Evolutionary conservation across 2,888 invertebrate genomes (phyloP).

Genomic region (Nomada ruficornis): DNA sequence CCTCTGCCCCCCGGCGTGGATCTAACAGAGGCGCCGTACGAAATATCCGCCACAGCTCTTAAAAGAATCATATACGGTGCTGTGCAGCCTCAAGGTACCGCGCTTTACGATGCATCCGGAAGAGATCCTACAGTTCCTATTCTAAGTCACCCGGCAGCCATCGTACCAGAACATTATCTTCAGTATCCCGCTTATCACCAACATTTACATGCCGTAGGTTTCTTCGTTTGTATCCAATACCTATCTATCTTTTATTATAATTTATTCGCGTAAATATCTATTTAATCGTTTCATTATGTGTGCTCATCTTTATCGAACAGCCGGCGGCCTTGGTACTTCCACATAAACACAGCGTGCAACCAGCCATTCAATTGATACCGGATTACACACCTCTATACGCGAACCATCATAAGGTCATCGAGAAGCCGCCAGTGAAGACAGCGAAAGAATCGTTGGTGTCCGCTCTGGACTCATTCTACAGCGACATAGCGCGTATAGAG

Average conservation of each 20-base stretch:
- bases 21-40: conserved; percentile 82
- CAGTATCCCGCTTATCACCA: conserved; percentile 82
- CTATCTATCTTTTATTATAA: not conserved
- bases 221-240: not conserved
- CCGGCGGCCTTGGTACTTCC: conserved; percentile 80
- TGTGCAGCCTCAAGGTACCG: conserved; percentile 76
- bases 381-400: conserved; percentile 80
- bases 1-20: conserved; percentile 86
- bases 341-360: conserved; percentile 78
- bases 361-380: conserved; percentile 79
- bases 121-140: conserved; percentile 77
- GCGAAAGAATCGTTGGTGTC: conserved; percentile 82
- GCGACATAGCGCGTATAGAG: conserved; percentile 86
- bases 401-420: conserved; percentile 80
- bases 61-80: conserved; percentile 78
- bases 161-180: conserved; percentile 80
- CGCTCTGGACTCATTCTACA: conserved; percentile 87
- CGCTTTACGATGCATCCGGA: conserved; percentile 79
- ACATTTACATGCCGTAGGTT: conserved; percentile 80
- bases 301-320: conserved; percentile 58
- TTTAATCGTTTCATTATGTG: conserved; percentile 1
- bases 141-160: conserved; percentile 76
- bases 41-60: conserved; percentile 72
- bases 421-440: conserved; percentile 82
- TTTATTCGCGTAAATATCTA: too few relatives aligned